Conservation (phyloP, 2,797 vertebrate species). For the Tiaroga cobitis region DNA sequence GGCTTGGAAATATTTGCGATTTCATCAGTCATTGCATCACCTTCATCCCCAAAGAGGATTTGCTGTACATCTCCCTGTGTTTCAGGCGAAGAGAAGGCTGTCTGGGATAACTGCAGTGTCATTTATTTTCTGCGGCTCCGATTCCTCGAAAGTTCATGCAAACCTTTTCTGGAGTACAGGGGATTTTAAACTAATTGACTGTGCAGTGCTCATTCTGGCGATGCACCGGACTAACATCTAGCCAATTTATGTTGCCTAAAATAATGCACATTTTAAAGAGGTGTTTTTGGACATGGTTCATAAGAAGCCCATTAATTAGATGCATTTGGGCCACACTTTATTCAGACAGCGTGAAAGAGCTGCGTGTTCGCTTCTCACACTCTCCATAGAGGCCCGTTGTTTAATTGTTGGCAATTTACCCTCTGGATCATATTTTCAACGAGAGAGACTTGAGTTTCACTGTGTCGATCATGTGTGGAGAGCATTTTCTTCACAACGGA, state of each 20-base stretch:
- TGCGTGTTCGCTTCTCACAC: constrained; percentile 52
- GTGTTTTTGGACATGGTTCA: constrained; percentile 64
- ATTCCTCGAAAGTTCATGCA: constrained; percentile 48
- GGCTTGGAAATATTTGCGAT: constrained; percentile 14
- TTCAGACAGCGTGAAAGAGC: constrained; percentile 55
- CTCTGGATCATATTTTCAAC: constrained; percentile 59
- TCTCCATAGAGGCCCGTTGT: constrained; percentile 52
- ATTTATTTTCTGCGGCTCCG: constrained; percentile 49
- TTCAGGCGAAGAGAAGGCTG: constrained; percentile 5
- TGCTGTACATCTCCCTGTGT: constrained; percentile 45
- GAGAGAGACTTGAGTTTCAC: constrained; percentile 65
- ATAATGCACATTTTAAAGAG: constrained; percentile 67
- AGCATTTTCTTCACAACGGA: constrained; percentile 52
- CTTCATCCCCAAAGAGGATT: constrained; percentile 47
- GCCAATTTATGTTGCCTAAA: constrained; percentile 61
- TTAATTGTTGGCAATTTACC: constrained; percentile 59
- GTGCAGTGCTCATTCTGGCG: constrained; percentile 50
- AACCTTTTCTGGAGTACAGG: constrained; percentile 50
- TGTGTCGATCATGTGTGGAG: constrained; percentile 63
- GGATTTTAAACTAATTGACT: constrained; percentile 60
- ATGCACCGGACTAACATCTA: constrained; percentile 53
- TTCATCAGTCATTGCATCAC: constrained; percentile 47
- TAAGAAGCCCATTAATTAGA: constrained; percentile 63
- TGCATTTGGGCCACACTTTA: constrained; percentile 60
- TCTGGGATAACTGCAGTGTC: constrained; percentile 53